phyloP scores from a whole-genome alignment of 2,113 vertebrate species.

The Ophthalmolycus amberensis region DNA sequence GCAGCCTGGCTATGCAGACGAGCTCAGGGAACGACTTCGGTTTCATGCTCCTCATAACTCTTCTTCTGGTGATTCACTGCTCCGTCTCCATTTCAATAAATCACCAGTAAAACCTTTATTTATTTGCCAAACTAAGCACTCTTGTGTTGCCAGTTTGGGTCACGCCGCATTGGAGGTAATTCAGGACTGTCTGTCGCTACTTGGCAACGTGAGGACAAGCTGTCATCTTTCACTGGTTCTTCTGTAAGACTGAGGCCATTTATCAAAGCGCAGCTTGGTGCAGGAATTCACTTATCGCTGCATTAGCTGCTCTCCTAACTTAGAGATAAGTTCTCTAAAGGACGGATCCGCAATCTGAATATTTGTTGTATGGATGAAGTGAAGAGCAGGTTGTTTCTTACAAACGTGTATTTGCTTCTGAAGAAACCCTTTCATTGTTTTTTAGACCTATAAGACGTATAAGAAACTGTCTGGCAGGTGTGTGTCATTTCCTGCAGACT shows the following conservation, averaged over 20 bases:
- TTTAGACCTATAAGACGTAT: neutral
- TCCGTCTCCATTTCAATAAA: conserved; percentile 32
- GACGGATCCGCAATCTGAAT: neutral
- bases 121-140: conserved; percentile 46
- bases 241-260: conserved; percentile 7
- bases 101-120: conserved; percentile 6
- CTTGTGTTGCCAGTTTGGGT: conserved; percentile 41
- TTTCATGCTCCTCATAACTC: neutral
- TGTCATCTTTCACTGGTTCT: conserved; percentile 44
- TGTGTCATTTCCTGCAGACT: neutral
- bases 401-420: neutral
- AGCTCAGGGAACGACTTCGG: neutral
- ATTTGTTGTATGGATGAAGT: neutral
- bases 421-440: neutral
- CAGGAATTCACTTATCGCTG: conserved; percentile 5
- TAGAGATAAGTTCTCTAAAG: neutral
- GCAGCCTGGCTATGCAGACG: neutral
- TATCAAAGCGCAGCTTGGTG: conserved; percentile 12
- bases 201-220: conserved; percentile 53
- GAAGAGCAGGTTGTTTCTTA: neutral
- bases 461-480: neutral
- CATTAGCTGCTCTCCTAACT: neutral
- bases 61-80: conserved; percentile 9
- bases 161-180: conserved; percentile 45
- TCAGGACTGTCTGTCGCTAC: conserved; percentile 49